Base-by-base conservation (phyloP, 2,113 vertebrate genomes). In the Ptyas mucosa region DNA sequence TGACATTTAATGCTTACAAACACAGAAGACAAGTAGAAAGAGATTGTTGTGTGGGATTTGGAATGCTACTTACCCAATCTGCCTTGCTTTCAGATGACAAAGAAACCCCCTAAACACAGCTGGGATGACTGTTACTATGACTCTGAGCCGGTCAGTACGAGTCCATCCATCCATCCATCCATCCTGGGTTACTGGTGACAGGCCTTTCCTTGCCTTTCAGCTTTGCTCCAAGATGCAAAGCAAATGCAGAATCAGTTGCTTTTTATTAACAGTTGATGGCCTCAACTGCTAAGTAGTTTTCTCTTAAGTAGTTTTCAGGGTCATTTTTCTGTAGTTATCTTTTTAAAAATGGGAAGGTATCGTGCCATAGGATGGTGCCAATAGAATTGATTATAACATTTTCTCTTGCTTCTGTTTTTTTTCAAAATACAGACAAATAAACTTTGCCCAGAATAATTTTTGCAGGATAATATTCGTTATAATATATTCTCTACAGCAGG, bases 61-160 rank as follows among this genome's bases (percentile, higher is more conserved):
- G 46, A 97, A 94, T 96, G 96, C 95, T 97, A 81, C 97, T 96
- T 99, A 98, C 97, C 95, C 53, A 20, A 94, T 99, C 94, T 98
- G 97, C 98, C 98, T 98, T 98, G 98, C 98, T 99, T 99, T 98
- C 98, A 99, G 99, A 99, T 98, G 98, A 98, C 98, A 98, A 98
- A 98, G 98, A 99, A 98, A 98, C 97, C 97, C 94, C 98, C 97
- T 95, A 98, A 98, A 97, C 98, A 97, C 97, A 98, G 98, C 97
- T 99, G 99, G 99, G 99, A 99, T 97, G 98, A 98, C 98, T 98
- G 96, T 98, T 98, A 98, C 98, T 98, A 97, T 99, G 99, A 99
- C 95, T 98, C 98, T 95, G 99, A 99, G 97, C 98, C 98, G 98
- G 99, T 99, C 98, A 99, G 99, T 99, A 99, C 98, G 39, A 96